Conservation (phyloP, 2,113 vertebrate genomes). For the Paradoxurus hermaphroditus region DNA sequence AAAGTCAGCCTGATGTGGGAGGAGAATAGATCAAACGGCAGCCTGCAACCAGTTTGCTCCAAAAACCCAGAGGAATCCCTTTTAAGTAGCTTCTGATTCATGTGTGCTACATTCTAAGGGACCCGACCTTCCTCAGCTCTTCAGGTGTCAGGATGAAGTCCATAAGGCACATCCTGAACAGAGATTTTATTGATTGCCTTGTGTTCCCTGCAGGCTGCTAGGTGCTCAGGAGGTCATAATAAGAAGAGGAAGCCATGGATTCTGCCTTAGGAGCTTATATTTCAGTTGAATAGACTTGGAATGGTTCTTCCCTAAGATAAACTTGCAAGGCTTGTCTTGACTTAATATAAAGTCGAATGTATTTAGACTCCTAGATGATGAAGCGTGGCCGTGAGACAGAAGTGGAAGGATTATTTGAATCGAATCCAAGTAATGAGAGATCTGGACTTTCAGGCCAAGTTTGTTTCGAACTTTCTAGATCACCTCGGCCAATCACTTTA, state of each 20-base stretch:
- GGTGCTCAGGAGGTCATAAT: background rate
- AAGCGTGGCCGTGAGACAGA: background rate
- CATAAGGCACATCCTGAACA: background rate
- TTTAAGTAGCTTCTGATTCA: background rate
- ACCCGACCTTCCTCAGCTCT: background rate
- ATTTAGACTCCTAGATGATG: background rate
- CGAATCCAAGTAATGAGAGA: too few relatives aligned
- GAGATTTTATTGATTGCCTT: background rate
- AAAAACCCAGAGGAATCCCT: background rate
- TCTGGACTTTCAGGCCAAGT: background rate
- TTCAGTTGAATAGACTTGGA: background rate
- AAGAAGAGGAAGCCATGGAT: background rate
- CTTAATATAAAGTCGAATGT: background rate
- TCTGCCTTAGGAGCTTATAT: background rate
- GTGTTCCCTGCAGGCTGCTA: background rate
- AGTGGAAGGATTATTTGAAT: background rate
- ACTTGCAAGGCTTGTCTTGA: background rate
- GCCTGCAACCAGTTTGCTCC: background rate
- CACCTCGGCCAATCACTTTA: background rate
- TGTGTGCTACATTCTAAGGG: background rate
- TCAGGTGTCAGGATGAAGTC: background rate
- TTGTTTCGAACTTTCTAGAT: background rate
- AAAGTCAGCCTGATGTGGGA: background rate
- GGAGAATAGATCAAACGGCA: background rate
- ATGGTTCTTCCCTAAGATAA: background rate